Base-by-base conservation (phyloP, 2,113 vertebrate species). In the Anguilla japonica region DNA sequence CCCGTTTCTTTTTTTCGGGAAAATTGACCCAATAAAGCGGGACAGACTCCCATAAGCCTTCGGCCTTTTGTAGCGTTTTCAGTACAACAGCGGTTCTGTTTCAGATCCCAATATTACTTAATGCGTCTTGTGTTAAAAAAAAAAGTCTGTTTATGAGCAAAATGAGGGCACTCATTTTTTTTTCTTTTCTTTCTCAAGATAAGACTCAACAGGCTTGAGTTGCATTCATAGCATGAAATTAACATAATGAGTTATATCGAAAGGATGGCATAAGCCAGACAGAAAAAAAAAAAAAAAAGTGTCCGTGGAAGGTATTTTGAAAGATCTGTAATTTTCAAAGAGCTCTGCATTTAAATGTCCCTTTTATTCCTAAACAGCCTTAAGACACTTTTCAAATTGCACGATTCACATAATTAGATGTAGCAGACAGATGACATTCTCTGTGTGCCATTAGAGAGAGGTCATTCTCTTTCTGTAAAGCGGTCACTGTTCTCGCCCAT, bases 401-500 rank as follows among this genome's bases (percentile, higher is more conserved):
- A 96, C 96, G 96, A 97, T 97, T 96, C 95, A 91, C 95, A 96
- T 96, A 97, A 97, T 97, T 96, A 97, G 96, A 97, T 96, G 96
- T 95, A 96, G 95, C 95, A 96, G 96, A 96, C 96, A 97, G 96
- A 96, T 97, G 96, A 97, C 96, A 96, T 96, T 97, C 96, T 95
- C 95, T 94, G 95, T 96, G 96, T 95, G 96, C 95, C 96, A 96
- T 97, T 96, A 97, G 96, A 96, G 96, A 96, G 96, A 96, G 96
- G 96, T 97, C 96, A 97, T 95, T 97, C 95, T 96, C 93, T 93
- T 34, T 96, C 96, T 95, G 96, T 96, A 97, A 96, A 96, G 96
- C 96, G 95, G 96, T 95, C 95, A 96, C 95, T 97, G 96, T 97
- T 97, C 95, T 95, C 95, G 93, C 93, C 96, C 94, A 90, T 96